Conservation (phyloP, 2,888 invertebrate genomes). For the Acleris literana region DNA sequence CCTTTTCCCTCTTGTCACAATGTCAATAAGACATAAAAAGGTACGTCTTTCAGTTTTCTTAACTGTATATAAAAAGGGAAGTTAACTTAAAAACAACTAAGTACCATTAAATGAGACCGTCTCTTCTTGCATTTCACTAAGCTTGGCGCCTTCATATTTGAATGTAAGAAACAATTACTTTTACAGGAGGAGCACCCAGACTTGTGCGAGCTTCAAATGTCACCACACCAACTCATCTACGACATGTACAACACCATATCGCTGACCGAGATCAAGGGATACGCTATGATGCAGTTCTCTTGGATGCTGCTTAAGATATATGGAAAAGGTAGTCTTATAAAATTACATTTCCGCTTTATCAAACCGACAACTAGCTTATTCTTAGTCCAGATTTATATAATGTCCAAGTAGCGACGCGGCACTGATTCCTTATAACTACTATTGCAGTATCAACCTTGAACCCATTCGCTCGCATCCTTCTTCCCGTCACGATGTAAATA, state of each 20-base stretch:
- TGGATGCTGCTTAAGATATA: slow-evolving; percentile 92
- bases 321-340: slow-evolving; percentile 85
- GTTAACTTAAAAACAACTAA: no score
- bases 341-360: no score
- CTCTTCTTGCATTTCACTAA: no score
- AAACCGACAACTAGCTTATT: no score
- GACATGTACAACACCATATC: slow-evolving; percentile 92
- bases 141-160: no score
- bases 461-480: slow-evolving; percentile 16
- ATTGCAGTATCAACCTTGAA: slow-evolving; percentile 26
- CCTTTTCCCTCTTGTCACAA: no score
- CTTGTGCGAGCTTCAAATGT: slow-evolving; percentile 89
- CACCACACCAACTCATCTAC: slow-evolving; percentile 91
- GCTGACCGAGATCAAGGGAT: slow-evolving; percentile 93
- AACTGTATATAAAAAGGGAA: no score
- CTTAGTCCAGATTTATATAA: neutral
- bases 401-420: neutral
- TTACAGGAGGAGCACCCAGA: slow-evolving; percentile 86
- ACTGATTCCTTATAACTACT: slow-evolving; percentile 2
- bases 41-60: no score
- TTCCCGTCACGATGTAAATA: slow-evolving; percentile 14
- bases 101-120: no score
- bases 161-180: no score
- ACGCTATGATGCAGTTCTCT: slow-evolving; percentile 94
- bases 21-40: no score